A percentile compares a stretch with the other conserved stretches of the same genome.
These are phyloP conservation scores for Buteo buteo DNA, from an alignment of 2,113 vertebrate genomes.

Conservation along the genomic window DNA sequence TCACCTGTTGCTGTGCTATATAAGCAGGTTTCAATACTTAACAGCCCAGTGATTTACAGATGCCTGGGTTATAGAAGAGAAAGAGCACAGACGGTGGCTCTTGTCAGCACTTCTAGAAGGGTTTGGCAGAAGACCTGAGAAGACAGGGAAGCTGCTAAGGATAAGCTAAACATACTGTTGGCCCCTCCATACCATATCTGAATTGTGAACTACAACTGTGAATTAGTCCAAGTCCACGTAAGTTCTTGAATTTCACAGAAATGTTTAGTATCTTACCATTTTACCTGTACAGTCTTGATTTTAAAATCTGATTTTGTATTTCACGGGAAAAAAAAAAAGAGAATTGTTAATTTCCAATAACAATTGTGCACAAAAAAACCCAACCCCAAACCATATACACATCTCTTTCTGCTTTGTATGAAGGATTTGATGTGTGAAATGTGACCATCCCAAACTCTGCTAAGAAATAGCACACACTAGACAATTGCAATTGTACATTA, in stretches of 20 bases:
- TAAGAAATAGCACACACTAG: neutral
- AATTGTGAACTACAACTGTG: neutral
- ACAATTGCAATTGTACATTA: neutral
- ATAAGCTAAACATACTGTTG: neutral
- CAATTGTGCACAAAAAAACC: neutral
- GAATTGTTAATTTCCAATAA: neutral
- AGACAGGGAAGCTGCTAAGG: neutral
- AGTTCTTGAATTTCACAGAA: neutral
- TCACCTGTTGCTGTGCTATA: neutral
- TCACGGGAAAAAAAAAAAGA: neutral
- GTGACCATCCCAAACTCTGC: neutral
- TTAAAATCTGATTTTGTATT: neutral
- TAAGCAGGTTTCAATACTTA: neutral
- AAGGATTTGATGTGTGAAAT: slow-evolving; percentile 5
- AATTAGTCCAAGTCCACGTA: neutral
- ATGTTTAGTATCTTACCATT: neutral
- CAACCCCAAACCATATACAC: neutral
- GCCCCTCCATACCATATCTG: neutral
- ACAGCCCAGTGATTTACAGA: neutral
- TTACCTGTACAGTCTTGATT: neutral
- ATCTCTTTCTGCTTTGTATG: neutral
- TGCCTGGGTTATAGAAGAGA: neutral
- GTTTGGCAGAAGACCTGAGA: neutral
- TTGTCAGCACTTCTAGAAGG: neutral
- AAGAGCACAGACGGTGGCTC: neutral